Evolutionary conservation across 2,113 vertebrate species (phyloP), one percentile per base, ranked within the genome.

Genomic region (Nesogale talazaci): DNA sequence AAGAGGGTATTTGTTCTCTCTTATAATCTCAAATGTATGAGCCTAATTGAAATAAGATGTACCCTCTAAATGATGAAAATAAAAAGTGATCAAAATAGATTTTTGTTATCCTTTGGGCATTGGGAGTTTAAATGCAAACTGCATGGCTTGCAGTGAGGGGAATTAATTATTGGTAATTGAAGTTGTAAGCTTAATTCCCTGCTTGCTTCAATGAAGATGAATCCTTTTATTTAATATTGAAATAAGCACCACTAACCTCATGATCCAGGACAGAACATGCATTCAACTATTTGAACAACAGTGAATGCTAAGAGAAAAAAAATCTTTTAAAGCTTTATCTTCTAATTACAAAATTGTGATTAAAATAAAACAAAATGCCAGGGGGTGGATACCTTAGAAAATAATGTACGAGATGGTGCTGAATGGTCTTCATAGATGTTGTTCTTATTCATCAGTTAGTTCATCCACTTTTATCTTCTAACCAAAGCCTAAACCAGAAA

Each of bases 121-220:
- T 97, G 95, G 94, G 94, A 97, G 90, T 97, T 97, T 98, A 98
- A 98, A 97, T 97, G 95, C 95, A 97, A 98, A 98, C 97, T 97
- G 90, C 93, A 97, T 97, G 97, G 95, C 94, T 97, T 97, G 95
- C 95, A 97, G 96, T 95, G 93, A 88, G 75, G 97, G 97, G 97
- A 98, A 98, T 98, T 98, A 98, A 97, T 98, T 97, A 97, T 97
- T 98, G 94, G 97, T 98, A 98, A 98, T 98, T 98, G 97, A 97
- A 98, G 96, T 97, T 98, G 96, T 97, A 97, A 97, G 97, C 96
- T 96, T 96, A 98, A 98, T 97, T 98, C 97, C 96, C 98, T 95
- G 89, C 92, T 92, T 96, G 88, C 87, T 96, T 95, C 89, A 96
- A 82, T 97, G 96, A 92, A 97, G 97, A 97, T 90, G 95, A 90